Percentiles rank a stretch among this genome's conserved stretches.
Evolutionary conservation across 1,140 invertebrate species (phyloP).

Genomic region (Antheraea mylitta): DNA sequence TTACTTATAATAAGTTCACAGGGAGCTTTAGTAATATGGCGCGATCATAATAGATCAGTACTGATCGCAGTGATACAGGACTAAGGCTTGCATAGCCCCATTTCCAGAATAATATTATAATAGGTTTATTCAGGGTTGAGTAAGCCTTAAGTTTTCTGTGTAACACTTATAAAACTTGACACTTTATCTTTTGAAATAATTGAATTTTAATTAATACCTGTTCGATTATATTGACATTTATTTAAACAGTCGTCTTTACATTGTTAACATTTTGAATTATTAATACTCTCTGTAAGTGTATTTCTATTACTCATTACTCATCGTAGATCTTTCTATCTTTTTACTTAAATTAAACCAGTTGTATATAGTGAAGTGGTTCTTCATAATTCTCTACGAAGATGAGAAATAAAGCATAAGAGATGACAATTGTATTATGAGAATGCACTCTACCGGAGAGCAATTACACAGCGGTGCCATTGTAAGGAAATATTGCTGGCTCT

Average conservation of each 20-base stretch:
- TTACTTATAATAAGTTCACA: no score
- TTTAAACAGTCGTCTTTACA: not conserved
- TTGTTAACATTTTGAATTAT: not conserved
- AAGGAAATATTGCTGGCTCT: slow-evolving; percentile 25
- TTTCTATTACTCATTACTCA: not conserved
- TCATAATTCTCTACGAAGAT: not conserved
- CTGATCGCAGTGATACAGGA: no score
- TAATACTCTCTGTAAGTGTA: not conserved
- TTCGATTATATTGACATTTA: not conserved
- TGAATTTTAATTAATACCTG: not conserved
- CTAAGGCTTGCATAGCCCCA: no score
- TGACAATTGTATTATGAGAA: slow-evolving; percentile 34
- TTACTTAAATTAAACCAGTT: not conserved
- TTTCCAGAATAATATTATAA: no score
- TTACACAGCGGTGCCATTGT: slow-evolving; percentile 35
- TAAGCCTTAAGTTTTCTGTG: no score
- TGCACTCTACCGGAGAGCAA: slow-evolving; percentile 33
- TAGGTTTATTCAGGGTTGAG: no score
- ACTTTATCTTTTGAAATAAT: no score
- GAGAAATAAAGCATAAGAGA: slow-evolving; percentile 12
- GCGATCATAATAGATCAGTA: no score
- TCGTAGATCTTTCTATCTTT: not conserved
- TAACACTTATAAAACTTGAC: no score
- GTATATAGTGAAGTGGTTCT: not conserved
- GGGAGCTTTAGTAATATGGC: no score